Conservation (phyloP, 1,140 invertebrate genomes). For the Drosophila miranda region DNA sequence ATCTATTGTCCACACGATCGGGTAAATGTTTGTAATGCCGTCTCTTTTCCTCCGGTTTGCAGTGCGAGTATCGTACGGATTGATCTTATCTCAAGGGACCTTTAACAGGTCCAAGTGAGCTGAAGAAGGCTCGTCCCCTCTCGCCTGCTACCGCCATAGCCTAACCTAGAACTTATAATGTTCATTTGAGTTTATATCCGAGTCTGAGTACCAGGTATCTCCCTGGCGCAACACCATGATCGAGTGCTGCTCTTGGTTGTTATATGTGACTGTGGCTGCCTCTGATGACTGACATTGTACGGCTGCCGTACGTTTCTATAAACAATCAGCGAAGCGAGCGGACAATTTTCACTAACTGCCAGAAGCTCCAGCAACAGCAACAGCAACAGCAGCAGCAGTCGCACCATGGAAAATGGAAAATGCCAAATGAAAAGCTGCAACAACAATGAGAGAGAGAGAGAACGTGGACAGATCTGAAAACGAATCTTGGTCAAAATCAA, state of each 20-base stretch:
- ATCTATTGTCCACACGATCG: no score
- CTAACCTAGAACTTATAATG: no score
- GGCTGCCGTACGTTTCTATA: conserved; percentile 61
- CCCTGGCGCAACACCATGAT: no score
- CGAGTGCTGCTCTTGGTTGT: conserved; percentile 1
- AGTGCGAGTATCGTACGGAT: no score
- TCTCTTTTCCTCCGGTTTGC: no score
- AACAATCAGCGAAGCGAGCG: conserved; percentile 74
- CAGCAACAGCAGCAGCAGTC: conserved; percentile 22
- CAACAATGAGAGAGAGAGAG: conserved; percentile 22
- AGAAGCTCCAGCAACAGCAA: conserved; percentile 24
- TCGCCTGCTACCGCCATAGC: no score
- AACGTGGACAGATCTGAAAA: neutral
- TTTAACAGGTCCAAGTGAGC: no score
- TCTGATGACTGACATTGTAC: conserved; percentile 64
- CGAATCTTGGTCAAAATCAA: conserved; percentile 67
- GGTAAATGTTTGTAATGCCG: no score
- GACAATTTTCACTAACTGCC: conserved; percentile 73
- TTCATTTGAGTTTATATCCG: no score
- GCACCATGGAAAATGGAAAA: conserved; percentile 55
- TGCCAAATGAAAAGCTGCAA: conserved; percentile 31
- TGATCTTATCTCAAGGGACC: no score
- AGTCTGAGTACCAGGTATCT: no score
- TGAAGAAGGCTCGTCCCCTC: no score
- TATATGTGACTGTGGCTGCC: neutral